Evolutionary conservation across 2,113 vertebrate genomes (phyloP), one percentile per base, ranked within the genome.

Genomic region (Amazona vittata): DNA sequence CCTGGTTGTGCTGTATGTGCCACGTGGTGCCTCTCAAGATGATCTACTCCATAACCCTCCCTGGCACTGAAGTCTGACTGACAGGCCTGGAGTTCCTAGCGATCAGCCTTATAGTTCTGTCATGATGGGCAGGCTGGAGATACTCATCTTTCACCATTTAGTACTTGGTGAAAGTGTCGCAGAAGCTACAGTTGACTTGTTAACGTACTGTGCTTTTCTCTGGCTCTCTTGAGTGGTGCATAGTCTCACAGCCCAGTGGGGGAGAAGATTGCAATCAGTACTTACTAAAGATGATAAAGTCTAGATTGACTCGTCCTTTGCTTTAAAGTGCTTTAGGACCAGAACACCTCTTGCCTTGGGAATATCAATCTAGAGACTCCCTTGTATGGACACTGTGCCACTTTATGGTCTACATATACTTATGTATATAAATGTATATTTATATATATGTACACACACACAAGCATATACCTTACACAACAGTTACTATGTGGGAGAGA

Each of bases 361-460:
- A 41, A 8, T 70, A 4, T 52, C 55, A 74, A 9, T 26, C 26
- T 33, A 12, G 68, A 77, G 24, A 53, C 25, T 80, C 9, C 10
- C 0, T 0, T 90, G 24, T 49, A 7, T 28, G 19, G 12, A 41
- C 18, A 41, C 4, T 12, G 8, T 62, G 49, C n/a, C 9, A 3
- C 33, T 19, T 0, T 15, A 4, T 49, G 15, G 22, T 64, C 11
- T 33, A 2, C 39, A 15, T 20, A 33, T 31, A 11, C 2, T 59
- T 22, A 6, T 22, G 2, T 35, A 5, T 35, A 8, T 11, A 7
- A 29, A 2, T 59, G 5, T 22, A 13, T 18, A 26, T 3, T 37
- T 0, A 15, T 1, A 15, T 21, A 25, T 3, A 47, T 0, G 14
- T 0, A 18, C 10, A 11, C 15, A 43, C 6, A 11, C 5, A 33